Base-by-base conservation (phyloP, 2,888 invertebrate species). In the Morpho deidamia region DNA sequence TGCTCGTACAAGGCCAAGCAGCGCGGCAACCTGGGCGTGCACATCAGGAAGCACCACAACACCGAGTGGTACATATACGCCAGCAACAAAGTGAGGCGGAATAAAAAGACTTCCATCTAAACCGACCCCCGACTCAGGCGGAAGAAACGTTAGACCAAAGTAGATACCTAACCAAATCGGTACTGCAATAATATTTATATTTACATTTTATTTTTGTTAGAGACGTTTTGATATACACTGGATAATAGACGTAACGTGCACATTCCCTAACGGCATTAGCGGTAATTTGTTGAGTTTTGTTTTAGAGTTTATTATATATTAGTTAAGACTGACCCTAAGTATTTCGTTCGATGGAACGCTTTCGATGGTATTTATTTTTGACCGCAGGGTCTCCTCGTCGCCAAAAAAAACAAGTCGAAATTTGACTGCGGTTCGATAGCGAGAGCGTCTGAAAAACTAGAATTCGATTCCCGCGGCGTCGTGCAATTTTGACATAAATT, bases 1-100 rank as follows among this genome's bases (percentile, higher is more conserved):
- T 96, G 95, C 83, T 90, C 93, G 14, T 95, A 95, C 86, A 91
- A 92, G 69, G 95, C 95, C 59, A 94, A 95, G 72, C 95, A 95
- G 76, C 91, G 95, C 50, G 95, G 95, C 66, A 95, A 96, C 84
- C 90, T 95, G 32, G 94, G 95, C 65, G 95, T 95, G 12, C 95
- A 95, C 78, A 94, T 94, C 65, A 91, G 95, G 64, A 94, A 95
- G 74, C 95, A 95, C 89, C 95, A 95, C 90, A 82, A 86, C 75
- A 68, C 76, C 66, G 86, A 90, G 84, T 90, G 90, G 90, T 82
- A 73, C 74, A 62, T 83, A n/a, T 90, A 88, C 81, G 90, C 90
- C 68, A 82, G 72, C 76, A 86, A 71, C 81, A 86, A 84, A 67
- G 81, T 87, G 65, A 69, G 90, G 59, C 84, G 89, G 59, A 83